Base-by-base conservation (phyloP, 2,888 invertebrate genomes). In the Chaitophorus viminalis region DNA sequence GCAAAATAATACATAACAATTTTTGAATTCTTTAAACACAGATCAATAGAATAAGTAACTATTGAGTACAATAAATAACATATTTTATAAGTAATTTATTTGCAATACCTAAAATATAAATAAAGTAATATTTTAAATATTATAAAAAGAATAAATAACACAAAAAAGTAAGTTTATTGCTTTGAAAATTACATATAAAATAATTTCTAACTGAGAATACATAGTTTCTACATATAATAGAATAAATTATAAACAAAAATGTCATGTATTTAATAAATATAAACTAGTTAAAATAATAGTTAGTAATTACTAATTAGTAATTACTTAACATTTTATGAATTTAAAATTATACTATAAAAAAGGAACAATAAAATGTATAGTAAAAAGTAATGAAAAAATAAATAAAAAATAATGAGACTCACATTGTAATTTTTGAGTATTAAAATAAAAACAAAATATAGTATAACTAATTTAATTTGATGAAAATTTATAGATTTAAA, bases 151-250 rank as follows among this genome's bases (percentile, higher is more conserved):
- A 75, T 65, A 65, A 31, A 82, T 82, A 68, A 85, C 76, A 76
- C 11, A 81, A 29, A 85, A 77, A 36, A 14, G 76, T n/a, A 39
- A 77, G 68, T 85, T 84, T 77, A 85, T 77, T 85, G 76, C 84
- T 77, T 85, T 77, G n/a, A 52, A 68, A 77, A 77, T 85, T 68
- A 85, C 84, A 77, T 75, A 75, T 68, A 85, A 84, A 76, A 84
- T 76, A 76, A 76, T 17, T 39, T 39, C n/a, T 74, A 74, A 36
- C 68, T 54, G 54, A 82, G 3, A 33, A 81, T 68, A 39, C 29
- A 76, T 76, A 72, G n/a, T n/a, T 52, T 54, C 54, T 82, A 82
- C 9, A 54, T 78, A 18, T 25, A 74, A 82, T 74, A 72, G 70
- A 31, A 82, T 72, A 72, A 52, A 46, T 46, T 46, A 46, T 46